Evolutionary conservation across 2,888 invertebrate genomes (phyloP).

Genomic region (Plagodis pulveraria): DNA sequence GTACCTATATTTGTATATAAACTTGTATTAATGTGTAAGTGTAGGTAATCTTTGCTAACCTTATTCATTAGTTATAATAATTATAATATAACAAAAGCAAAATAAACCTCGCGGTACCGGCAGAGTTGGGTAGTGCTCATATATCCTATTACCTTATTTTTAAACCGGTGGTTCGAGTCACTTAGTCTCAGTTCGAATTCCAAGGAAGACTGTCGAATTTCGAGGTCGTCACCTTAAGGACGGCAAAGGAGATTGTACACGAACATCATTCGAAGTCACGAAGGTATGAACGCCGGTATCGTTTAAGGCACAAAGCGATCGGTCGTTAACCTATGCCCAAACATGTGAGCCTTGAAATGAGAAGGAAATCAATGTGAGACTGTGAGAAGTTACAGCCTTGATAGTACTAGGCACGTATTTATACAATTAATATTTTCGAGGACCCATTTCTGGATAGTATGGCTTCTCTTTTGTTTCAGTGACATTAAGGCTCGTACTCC

Average conservation of each 20-base stretch:
- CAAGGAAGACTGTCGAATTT: constrained; percentile 35
- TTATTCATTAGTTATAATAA: too few species aligned
- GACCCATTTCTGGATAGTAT: too few species aligned
- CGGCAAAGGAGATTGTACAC: constrained; percentile 32
- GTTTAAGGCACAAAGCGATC: constrained; percentile 18
- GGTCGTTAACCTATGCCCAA: constrained; percentile 21
- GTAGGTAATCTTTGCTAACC: too few species aligned
- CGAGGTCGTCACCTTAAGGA: constrained; percentile 33
- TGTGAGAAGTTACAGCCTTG: too few species aligned
- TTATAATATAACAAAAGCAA: neutral
- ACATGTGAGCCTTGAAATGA: neutral
- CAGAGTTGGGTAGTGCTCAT: neutral
- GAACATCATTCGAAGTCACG: neutral
- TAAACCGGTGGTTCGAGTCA: constrained; percentile 12
- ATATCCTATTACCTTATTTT: constrained; percentile 33
- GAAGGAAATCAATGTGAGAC: too few species aligned
- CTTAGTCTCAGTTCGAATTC: constrained; percentile 27
- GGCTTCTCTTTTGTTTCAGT: too few species aligned
- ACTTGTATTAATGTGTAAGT: too few species aligned
- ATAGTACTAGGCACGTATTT: too few species aligned
- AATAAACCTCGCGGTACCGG: neutral
- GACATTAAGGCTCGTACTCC: too few species aligned
- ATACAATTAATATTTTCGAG: too few species aligned
- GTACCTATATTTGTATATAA: too few species aligned
- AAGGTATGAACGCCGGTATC: constrained; percentile 18